Base-by-base conservation (phyloP, 2,888 invertebrate genomes). In the Eristalis arbustorum region DNA sequence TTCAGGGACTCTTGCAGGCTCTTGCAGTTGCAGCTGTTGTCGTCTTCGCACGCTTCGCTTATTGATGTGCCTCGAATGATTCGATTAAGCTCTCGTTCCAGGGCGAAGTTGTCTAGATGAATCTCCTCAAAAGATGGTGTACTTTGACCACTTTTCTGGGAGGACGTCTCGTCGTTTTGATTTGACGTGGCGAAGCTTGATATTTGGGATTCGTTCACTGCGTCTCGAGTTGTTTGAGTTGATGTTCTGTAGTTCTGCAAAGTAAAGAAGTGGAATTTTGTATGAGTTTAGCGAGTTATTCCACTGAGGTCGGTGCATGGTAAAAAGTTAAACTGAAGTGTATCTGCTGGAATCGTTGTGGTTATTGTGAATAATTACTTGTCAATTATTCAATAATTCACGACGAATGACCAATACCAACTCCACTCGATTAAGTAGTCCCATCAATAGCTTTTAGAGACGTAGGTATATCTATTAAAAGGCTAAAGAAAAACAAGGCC, bases 1-100 rank as follows among this genome's bases (percentile, higher is more conserved):
- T 79, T 87, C 4, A 87, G 37, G 42, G 87, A 87, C 63, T 87
- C 87, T 13, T 87, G 87, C 13, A 87, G 62, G 10, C 82, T 83
- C 49, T 87, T 87, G 78, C 87, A 87, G 8, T 87, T 87, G 31
- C 87, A 87, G 49, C 83, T 87, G 14, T 87, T 82, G 67, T 83
- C 83, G 31, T 83, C 83, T 22, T 82, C 82, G n/a, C 87, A 87
- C 10, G 82, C 83, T 72, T 87, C 87, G n/a, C 87, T 83, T 40
- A 87, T 83, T 31, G 87, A 83, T 10, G 83, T 79, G 13, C 87
- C 87, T 2, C 83, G 57, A 40, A 87, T 87, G 18, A 87, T 87
- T 61, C 87, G 23, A 25, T 83, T 87, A 0, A 87, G 71, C 49
- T 87, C 87, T 18, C 87, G 57, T 37, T 83, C 83, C 63, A 87